phyloP scores from a whole-genome alignment of 2,113 vertebrate genomes.

The Nibea coibor region DNA sequence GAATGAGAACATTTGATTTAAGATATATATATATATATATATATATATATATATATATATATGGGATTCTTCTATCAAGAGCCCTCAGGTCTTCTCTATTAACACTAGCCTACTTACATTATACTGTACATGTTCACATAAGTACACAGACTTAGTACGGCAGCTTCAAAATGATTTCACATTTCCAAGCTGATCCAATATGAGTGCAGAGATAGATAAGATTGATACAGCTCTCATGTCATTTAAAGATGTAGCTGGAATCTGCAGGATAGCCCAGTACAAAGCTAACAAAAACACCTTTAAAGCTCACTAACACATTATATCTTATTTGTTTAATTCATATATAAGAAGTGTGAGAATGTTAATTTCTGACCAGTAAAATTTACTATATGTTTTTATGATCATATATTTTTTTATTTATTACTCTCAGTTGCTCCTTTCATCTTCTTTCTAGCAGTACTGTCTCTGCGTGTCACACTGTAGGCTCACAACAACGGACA shows the following conservation, averaged over 20 bases:
- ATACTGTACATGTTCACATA: background rate
- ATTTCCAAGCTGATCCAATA: background rate
- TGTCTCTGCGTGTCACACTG: background rate
- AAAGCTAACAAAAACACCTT: too few species aligned
- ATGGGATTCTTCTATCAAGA: background rate
- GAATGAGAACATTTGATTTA: slow-evolving; percentile 12
- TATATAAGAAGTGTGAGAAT: too few species aligned
- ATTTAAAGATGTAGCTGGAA: too few species aligned
- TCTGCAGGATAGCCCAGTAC: too few species aligned
- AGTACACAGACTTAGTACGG: too few species aligned
- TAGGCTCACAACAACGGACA: background rate
- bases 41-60: slow-evolving; percentile 17
- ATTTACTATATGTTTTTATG: background rate
- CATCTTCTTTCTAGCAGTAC: background rate
- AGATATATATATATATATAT: slow-evolving; percentile 12
- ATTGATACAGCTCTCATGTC: too few species aligned
- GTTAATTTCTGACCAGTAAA: background rate
- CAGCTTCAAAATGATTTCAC: background rate
- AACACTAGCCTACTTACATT: background rate
- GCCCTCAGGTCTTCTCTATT: background rate
- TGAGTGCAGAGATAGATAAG: too few species aligned
- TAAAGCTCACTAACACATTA: background rate
- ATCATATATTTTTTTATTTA: background rate
- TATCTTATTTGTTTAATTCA: background rate
- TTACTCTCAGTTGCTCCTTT: background rate